Evolutionary conservation across 2,888 invertebrate genomes (phyloP), one percentile per base, ranked within the genome.

Genomic region (Exocentrus adspersus): DNA sequence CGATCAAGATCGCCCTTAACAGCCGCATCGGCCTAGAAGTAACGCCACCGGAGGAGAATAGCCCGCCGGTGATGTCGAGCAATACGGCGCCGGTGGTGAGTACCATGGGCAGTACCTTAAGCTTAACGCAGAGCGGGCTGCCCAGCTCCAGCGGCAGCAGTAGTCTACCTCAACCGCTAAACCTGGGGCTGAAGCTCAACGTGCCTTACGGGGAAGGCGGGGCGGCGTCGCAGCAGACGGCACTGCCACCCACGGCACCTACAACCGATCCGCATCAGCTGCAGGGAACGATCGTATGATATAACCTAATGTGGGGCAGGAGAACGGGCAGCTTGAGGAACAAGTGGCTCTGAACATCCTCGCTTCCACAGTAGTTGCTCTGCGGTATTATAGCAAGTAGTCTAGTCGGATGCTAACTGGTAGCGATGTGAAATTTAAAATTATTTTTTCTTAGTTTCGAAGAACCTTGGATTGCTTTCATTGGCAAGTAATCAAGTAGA

Each of bases 211-310:
- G 46, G 83, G 65, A 72, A 52, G 17, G 74, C 63, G 69, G 74
- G 63, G 71, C 68, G 69, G 62, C 76, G 65, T 58, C 62, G 12
- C 42, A 81, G 82, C 69, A 84, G 80, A 73, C 82, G 79, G 68
- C 80, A 78, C 32, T 76, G 78, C 66, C 78, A 78, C 84, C 84
- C 7, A 75, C 81, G 51, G 66, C 75, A 24, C 66, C 79, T 37
- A 70, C 82, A 3, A 81, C 84, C 17, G 90, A 90, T 78, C 88
- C 92, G 14, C 92, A 92, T 80, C 91, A 92, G 79, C 85, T 93
- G 67, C 94, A 94, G 84, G 94, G 94, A 73, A 95, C 94, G 80
- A 93, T 95, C 84, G 94, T 95, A 93, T 95, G 93, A 94, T 94
- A 94, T 88, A 90, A 93, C 89, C 91, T 93, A 69, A 93, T 93